Evolutionary conservation across 2,113 vertebrate species (phyloP), one percentile per base, ranked within the genome.

Genomic region (Eretmochelys imbricata): DNA sequence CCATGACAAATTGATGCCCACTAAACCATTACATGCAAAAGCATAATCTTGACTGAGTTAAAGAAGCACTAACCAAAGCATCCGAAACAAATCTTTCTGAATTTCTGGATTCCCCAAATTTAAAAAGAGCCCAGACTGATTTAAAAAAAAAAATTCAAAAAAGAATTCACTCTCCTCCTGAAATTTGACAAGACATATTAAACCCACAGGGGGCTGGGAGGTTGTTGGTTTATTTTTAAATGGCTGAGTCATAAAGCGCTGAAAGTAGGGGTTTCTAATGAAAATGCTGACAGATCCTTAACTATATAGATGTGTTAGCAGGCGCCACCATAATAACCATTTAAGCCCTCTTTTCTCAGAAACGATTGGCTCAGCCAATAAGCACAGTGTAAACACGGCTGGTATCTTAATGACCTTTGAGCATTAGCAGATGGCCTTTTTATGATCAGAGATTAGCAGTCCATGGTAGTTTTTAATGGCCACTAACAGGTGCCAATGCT

Each of bases 381-480:
- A 75, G 1, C 95, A 91, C 89, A 97, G 85, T 96, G 85, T 97
- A 98, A 98, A 98, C 94, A 98, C 4, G 96, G 65, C 96, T 97
- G 97, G 97, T 98, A 98, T 97, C 97, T 97, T 98, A 98, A 98
- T 98, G 98, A 98, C 98, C 98, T 98, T 98, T 98, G 98, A 98
- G 98, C 97, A 98, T 98, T 98, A 98, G 97, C 98, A 98, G 98
- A 98, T 98, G 98, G 98, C 98, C 98, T 98, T 98, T 98, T 98
- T 98, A 98, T 1, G 94, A 98, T 98, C 98, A 94, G 93, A 98
- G 98, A 98, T 98, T 98, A 98, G 97, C 93, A 94, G 97, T 97
- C 98, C 98, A 98, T 62, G 96, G 95, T 91, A 93, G 86, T 94
- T 98, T 97, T 98, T 98, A 98, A 98, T 97, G 95, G 95, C 95